Percentiles rank a stretch among this genome's conserved stretches.
phyloP scores from a whole-genome alignment of 2,888 invertebrate genomes.

The Melanostoma scalare region DNA sequence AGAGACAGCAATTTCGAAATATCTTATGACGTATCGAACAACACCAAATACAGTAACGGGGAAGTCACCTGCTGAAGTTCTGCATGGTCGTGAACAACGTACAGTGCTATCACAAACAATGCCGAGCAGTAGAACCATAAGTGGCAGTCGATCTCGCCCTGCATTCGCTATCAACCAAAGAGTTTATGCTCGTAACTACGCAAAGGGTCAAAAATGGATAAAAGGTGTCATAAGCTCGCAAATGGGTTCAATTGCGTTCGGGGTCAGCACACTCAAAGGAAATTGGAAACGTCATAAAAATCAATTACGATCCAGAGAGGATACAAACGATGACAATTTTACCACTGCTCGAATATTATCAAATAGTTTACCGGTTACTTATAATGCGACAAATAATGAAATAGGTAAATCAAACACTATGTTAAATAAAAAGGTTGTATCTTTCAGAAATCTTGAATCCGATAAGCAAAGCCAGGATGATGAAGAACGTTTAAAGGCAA shows the following conservation, averaged over 20 bases:
- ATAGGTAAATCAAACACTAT: background rate
- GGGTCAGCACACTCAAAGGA: background rate
- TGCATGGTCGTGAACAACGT: background rate
- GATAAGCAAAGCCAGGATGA: background rate
- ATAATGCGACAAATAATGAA: background rate
- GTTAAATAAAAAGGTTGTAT: background rate
- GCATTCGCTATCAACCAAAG: no score
- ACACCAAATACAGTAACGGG: conserved; percentile 14
- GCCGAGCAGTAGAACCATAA: no score
- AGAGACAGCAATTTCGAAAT: conserved; percentile 10
- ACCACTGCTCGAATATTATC: background rate
- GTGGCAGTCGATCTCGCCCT: no score
- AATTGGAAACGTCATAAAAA: conserved; percentile 3
- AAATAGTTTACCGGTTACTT: no score
- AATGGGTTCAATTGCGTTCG: background rate
- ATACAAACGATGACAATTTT: background rate
- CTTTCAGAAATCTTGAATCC: background rate
- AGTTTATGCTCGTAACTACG: no score
- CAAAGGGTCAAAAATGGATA: no score
- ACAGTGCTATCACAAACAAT: no score
- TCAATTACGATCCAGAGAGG: conserved; percentile 1
- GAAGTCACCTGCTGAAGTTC: conserved; percentile 12
- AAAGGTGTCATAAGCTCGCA: background rate
- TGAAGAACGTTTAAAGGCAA: background rate
- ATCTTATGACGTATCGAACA: conserved; percentile 2